Conservation (phyloP, 2,113 vertebrate species). For the Dinomys branickii region DNA sequence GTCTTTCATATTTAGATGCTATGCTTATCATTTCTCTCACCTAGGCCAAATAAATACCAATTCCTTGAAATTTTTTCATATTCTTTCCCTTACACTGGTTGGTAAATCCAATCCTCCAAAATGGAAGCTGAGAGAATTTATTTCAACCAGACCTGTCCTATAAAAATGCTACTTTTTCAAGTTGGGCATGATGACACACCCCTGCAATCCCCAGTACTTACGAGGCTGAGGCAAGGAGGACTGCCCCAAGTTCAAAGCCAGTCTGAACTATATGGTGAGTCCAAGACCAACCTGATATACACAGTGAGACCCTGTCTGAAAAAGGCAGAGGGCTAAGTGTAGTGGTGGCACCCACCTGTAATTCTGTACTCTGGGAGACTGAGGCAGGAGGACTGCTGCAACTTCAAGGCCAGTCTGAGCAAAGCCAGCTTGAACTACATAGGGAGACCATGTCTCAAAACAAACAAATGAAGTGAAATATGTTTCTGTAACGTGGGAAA, state of each 20-base stretch:
- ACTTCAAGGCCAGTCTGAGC: background rate
- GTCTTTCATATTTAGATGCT: constrained; percentile 22
- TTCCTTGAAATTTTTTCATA: constrained; percentile 11
- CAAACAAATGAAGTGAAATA: constrained; percentile 59
- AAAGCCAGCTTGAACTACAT: background rate
- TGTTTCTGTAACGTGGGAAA: constrained; percentile 67
- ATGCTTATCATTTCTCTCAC: constrained; percentile 10
- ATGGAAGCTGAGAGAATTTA: background rate
- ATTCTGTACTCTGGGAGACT: background rate
- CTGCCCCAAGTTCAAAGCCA: background rate
- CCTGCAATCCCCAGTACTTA: background rate
- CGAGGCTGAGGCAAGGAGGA: background rate
- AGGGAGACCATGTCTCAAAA: background rate
- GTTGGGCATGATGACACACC: background rate
- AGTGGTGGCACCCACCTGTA: background rate
- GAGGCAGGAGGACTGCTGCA: background rate
- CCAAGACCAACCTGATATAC: background rate
- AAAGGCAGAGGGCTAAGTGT: background rate
- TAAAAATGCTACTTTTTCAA: background rate
- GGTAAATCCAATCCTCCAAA: background rate
- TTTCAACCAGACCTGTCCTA: background rate
- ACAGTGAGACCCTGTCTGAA: background rate
- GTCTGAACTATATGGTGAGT: background rate
- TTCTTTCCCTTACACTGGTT: constrained; percentile 46
- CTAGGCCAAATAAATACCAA: constrained; percentile 11